Conservation (phyloP, 2,113 vertebrate genomes). For the Ornithorhynchus anatinus region DNA sequence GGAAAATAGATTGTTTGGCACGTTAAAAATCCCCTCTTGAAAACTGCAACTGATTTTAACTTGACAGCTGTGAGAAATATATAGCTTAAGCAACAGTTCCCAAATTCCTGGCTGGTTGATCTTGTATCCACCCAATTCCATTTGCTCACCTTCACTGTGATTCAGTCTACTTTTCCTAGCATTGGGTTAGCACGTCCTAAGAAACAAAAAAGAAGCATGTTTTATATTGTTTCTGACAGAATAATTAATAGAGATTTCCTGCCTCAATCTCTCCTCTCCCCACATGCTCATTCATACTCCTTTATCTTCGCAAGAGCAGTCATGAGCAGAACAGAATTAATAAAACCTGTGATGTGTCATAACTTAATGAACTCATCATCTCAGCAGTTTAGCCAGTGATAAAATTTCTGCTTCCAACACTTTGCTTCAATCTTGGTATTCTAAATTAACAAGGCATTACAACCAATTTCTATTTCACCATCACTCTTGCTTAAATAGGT, state of each 20-base stretch:
- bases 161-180: constrained; percentile 13
- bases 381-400: neutral
- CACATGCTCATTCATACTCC: neutral
- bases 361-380: constrained; percentile 18
- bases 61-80: constrained; percentile 61
- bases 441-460: constrained; percentile 10
- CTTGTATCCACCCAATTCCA: constrained; percentile 20
- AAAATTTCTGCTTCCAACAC: constrained; percentile 26
- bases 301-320: constrained; percentile 25
- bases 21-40: constrained; percentile 58
- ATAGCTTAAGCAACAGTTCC: constrained; percentile 51
- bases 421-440: constrained; percentile 9
- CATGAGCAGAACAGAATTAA: constrained; percentile 34
- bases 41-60: constrained; percentile 63
- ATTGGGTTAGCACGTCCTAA: constrained; percentile 20
- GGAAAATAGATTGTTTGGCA: constrained; percentile 58
- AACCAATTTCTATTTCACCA: constrained; percentile 9
- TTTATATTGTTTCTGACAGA: constrained; percentile 36
- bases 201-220: constrained; percentile 25
- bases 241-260: constrained; percentile 14
- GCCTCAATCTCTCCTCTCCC: constrained; percentile 20
- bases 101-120: constrained; percentile 24
- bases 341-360: neutral
- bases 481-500: neutral
- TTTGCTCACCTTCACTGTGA: constrained; percentile 41